Evolutionary conservation across 2,797 vertebrate species (phyloP).

Genomic region (Falco cherrug): DNA sequence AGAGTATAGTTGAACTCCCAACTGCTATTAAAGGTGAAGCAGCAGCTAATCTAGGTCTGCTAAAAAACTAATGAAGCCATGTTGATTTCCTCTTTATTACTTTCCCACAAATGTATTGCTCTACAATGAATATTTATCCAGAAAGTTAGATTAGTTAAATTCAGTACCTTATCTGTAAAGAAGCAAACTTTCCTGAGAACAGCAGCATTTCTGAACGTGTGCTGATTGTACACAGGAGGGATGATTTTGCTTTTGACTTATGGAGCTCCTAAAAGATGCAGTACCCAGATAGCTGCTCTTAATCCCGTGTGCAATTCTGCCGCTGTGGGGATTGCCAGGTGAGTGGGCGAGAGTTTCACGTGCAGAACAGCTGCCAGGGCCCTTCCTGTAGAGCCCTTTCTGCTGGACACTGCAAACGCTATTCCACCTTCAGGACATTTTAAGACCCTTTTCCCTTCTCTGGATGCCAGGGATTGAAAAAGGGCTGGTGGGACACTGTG

Average conservation of each 20-base stretch:
- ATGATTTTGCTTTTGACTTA: background rate
- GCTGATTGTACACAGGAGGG: background rate
- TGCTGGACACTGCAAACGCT: background rate
- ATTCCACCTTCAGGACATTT: background rate
- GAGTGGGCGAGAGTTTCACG: background rate
- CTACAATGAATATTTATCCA: background rate
- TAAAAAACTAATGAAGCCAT: background rate
- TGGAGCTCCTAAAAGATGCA: slow-evolving; percentile 2
- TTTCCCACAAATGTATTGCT: background rate
- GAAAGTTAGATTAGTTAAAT: background rate
- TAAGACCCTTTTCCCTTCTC: background rate
- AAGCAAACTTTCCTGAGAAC: background rate
- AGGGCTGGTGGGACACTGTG: background rate
- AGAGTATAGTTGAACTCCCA: background rate
- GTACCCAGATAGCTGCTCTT: background rate
- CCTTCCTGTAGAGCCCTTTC: background rate
- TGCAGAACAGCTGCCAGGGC: background rate
- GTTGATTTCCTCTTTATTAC: background rate
- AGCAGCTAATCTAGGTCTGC: background rate
- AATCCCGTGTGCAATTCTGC: background rate
- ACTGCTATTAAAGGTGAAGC: background rate
- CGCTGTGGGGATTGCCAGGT: background rate
- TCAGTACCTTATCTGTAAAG: background rate
- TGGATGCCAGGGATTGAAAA: background rate
- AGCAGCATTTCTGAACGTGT: background rate